These are phyloP conservation scores for Myrmecophaga tridactyla DNA, from an alignment of 2,113 vertebrate species.

Conservation along the genomic window DNA sequence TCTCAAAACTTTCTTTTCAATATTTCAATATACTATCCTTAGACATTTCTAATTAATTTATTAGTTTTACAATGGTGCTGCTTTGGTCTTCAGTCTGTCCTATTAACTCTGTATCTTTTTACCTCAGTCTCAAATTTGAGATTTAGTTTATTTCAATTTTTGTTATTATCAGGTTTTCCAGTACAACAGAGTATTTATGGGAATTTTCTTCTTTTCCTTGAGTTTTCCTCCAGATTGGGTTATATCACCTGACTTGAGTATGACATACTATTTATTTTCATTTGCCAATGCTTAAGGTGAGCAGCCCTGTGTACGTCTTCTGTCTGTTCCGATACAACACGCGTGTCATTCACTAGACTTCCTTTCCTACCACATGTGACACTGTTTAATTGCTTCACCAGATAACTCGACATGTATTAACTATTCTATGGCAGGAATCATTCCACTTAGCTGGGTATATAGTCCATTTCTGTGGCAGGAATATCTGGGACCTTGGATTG, in stretches of 20 bases:
- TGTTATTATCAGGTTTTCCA: neutral
- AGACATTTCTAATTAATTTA: neutral
- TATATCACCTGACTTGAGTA: neutral
- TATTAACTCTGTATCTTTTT: neutral
- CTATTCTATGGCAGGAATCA: neutral
- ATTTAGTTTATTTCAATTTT: neutral
- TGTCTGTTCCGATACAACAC: neutral
- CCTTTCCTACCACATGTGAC: neutral
- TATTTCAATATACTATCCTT: neutral
- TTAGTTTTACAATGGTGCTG: neutral
- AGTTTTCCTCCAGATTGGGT: neutral
- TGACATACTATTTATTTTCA: neutral
- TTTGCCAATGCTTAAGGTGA: neutral
- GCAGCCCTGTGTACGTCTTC: neutral
- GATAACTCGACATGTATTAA: neutral
- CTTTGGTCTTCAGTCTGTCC: neutral
- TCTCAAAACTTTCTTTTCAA: neutral
- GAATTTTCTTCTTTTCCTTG: neutral
- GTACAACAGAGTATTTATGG: neutral
- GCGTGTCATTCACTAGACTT: neutral
- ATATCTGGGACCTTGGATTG: neutral
- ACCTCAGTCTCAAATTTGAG: neutral
- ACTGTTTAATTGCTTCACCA: neutral
- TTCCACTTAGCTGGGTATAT: neutral
- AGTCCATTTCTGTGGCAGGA: neutral